These are phyloP conservation scores for Conus betulinus DNA, from an alignment of 1,140 invertebrate genomes.

Conservation along the genomic window DNA sequence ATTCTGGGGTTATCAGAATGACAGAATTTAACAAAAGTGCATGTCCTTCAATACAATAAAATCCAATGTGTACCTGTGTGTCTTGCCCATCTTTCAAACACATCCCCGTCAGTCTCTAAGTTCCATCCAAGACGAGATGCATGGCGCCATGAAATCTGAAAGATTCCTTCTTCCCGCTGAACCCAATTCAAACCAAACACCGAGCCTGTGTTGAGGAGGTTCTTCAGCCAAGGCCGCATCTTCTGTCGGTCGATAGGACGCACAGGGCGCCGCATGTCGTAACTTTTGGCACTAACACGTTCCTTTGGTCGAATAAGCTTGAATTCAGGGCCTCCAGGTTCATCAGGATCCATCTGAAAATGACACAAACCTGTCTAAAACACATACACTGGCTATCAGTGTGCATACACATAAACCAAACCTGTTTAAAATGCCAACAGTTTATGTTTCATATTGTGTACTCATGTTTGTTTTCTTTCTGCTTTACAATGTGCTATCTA, in stretches of 20 bases:
- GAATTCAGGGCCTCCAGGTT: neutral
- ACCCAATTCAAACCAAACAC: constrained; percentile 64
- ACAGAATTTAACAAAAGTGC: too few species aligned
- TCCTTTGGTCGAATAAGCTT: constrained; percentile 8
- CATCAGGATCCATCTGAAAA: neutral
- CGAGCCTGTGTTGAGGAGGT: constrained; percentile 52
- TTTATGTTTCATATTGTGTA: too few species aligned
- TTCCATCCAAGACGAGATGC: constrained; percentile 64
- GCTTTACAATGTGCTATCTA: too few species aligned
- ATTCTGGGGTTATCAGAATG: too few species aligned
- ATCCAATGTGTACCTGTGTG: constrained; percentile 61
- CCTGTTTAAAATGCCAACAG: too few species aligned
- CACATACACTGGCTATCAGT: neutral
- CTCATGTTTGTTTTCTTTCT: too few species aligned
- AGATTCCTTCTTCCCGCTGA: constrained; percentile 53
- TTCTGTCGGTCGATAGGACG: constrained; percentile 57
- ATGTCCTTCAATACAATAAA: too few species aligned
- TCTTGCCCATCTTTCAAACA: constrained; percentile 69
- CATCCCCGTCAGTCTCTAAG: constrained; percentile 59
- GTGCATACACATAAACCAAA: too few species aligned
- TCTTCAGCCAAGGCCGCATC: constrained; percentile 63
- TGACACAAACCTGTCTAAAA: neutral
- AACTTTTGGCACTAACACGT: neutral
- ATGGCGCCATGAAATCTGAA: constrained; percentile 70
- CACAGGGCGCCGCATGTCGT: constrained; percentile 45